These are phyloP conservation scores for Burhinus bistriatus DNA, from an alignment of 2,113 vertebrate species.

Conservation along the genomic window DNA sequence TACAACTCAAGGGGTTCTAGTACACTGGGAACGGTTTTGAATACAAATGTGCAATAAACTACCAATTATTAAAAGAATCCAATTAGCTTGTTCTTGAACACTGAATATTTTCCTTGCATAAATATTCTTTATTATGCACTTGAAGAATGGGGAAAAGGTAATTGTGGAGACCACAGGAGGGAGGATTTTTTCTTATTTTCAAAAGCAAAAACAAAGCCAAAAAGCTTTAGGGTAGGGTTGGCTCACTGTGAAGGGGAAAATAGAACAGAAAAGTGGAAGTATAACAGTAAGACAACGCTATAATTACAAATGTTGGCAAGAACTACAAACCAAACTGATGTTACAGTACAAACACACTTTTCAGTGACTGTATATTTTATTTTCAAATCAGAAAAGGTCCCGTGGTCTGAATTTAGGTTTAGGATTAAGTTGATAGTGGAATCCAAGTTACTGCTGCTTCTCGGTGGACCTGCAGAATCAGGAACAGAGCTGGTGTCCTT, in stretches of 20 bases:
- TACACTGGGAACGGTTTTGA: not conserved
- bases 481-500: not conserved
- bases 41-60: constrained; percentile 49
- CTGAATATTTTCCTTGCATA: constrained; percentile 22
- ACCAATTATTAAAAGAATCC: constrained; percentile 32
- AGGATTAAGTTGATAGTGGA: not conserved
- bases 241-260: not conserved
- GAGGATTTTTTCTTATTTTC: not conserved
- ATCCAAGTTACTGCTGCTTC: not conserved
- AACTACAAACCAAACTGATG: not conserved
- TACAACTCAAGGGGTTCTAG: not conserved
- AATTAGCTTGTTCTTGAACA: constrained; percentile 52
- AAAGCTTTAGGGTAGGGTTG: not conserved
- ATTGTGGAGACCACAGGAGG: not conserved
- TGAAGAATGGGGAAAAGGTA: constrained; percentile 12
- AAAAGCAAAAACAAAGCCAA: not conserved
- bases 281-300: not conserved
- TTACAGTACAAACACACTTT: not conserved
- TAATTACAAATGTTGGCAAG: not conserved
- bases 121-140: not conserved
- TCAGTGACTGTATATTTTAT: not conserved
- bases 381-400: not conserved
- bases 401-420: not conserved
- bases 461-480: not conserved
- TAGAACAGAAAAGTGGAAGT: not conserved